Base-by-base conservation (phyloP, 2,797 vertebrate species). In the Chelmon rostratus region DNA sequence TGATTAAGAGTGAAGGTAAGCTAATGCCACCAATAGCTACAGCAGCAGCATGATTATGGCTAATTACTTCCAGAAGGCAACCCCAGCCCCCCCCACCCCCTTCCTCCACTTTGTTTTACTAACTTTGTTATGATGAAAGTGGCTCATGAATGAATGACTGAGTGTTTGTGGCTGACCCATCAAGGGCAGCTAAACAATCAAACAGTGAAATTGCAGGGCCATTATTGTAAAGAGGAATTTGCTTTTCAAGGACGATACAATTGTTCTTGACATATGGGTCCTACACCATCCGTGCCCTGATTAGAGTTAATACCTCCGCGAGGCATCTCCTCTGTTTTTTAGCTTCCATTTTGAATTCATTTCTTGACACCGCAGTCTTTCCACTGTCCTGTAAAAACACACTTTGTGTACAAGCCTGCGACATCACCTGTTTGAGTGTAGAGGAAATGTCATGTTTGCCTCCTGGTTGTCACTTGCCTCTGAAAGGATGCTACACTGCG, bases 11-110 rank as follows among this genome's bases (percentile, higher is more conserved):
- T 19, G 47, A 88, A 93, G 81, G 90, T 91, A 87, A 83, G 72
- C 76, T 90, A 87, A 90, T 72, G 78, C 77, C 82, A 83, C 87
- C 76, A 76, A 72, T 91, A 86, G 89, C 81, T 70, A 78, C 72
- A 52, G 79, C 68, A 93, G 82, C 84, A 89, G 89, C 89, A n/a
- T 84, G 74, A 91, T 92, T 90, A 82, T 85, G 85, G 81, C 84
- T 93, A 94, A 94, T 93, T 92, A 90, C 83, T 82, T 89, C 91
- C 90, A 92, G 88, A 92, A 90, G 91, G 91, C 88, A 91, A 85
- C 66, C 65, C 67, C 56, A 56, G 46, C 54, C 49, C 23, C 59
- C 50, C 65, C 52, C 52, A 35, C 47, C 37, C 21, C 68, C 50
- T 37, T 31, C 50, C 54, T 47, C 46, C 75, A 78, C 72, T 85